Base-by-base conservation (phyloP, 2,888 invertebrate genomes). In the Kuschelorhynchus macadamiae region DNA sequence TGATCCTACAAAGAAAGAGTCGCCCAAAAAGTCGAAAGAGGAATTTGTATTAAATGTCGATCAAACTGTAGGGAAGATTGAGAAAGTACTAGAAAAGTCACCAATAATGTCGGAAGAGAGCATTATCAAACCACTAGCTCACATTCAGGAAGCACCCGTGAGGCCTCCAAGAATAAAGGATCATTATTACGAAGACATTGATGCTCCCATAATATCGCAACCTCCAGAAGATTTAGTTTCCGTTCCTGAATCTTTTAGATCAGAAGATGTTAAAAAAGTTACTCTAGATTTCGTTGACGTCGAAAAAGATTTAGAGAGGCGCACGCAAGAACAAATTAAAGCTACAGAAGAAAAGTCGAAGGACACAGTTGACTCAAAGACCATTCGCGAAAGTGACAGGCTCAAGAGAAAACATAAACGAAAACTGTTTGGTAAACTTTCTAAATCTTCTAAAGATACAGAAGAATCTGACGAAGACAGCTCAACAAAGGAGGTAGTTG, bases 221-320 rank as follows among this genome's bases (percentile, higher is more conserved):
- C 55, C 74, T 9, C 72, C 73, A 25, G 75, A 75, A 42, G 64
- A 72, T 16, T 20, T 76, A n/a, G 25, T 70, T 9, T 50, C 68
- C 8, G n/a, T 59, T 17, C 62, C 62, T 9, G 53, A 69, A 47
- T 14, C 47, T 30, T 41, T 47, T 7, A 18, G 50, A 50, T 11
- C 36, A 18, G 52, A 52, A 9, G 47, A 25, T 16, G 53, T 80
- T 16, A 80, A 80, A 73, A 71, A 74, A 42, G 70, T 72, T 2
- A 81, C 81, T 1, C 72, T 74, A 18, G 73, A 79, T 67, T 72
- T 82, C 53, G 81, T 82, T 30, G 77, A 79, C 71, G 80, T 78
- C 60, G 82, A 83, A 72, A n/a, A 42, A 9, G 14, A 11, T 16
- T 17, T 25, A n/a, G 52, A 25, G 25, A 7, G 7, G 7, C 25